A percentile compares a stretch with the other conserved stretches of the same genome.
phyloP scores from a whole-genome alignment of 2,888 invertebrate genomes.

The Hyles lineata region DNA sequence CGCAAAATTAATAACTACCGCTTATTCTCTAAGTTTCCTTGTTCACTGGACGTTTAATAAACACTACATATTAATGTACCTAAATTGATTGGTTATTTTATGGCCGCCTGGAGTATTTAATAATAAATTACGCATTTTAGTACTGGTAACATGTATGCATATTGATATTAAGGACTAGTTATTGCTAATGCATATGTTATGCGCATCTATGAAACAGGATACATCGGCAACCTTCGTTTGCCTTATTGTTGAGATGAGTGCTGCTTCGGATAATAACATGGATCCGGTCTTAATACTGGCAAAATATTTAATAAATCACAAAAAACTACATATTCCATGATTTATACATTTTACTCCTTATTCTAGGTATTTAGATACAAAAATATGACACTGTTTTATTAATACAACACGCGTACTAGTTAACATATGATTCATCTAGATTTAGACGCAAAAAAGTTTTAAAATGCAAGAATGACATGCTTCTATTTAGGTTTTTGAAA shows the following conservation, averaged over 20 bases:
- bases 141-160: conserved; percentile 30
- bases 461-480: background rate
- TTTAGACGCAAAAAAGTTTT: background rate
- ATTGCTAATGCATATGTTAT: conserved; percentile 17
- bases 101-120: conserved; percentile 37
- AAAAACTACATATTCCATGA: background rate
- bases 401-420: no score
- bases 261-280: background rate
- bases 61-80: background rate
- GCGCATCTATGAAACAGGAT: background rate
- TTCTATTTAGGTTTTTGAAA: background rate
- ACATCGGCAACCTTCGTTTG: background rate
- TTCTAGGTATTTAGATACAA: background rate
- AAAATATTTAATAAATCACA: background rate
- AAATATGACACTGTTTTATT: no score
- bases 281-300: background rate
- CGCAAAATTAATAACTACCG: conserved; percentile 14
- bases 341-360: background rate
- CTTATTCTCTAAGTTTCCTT: conserved; percentile 39
- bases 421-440: background rate
- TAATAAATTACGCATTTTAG: conserved; percentile 39
- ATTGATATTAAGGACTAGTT: conserved; percentile 33
- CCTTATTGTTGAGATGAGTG: background rate
- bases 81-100: conserved; percentile 38
- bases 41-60: conserved; percentile 13